A percentile compares a stretch with the other conserved stretches of the same genome.
Conservation (phyloP, 2,888 invertebrate species). For the Notodonta ziczac region DNA sequence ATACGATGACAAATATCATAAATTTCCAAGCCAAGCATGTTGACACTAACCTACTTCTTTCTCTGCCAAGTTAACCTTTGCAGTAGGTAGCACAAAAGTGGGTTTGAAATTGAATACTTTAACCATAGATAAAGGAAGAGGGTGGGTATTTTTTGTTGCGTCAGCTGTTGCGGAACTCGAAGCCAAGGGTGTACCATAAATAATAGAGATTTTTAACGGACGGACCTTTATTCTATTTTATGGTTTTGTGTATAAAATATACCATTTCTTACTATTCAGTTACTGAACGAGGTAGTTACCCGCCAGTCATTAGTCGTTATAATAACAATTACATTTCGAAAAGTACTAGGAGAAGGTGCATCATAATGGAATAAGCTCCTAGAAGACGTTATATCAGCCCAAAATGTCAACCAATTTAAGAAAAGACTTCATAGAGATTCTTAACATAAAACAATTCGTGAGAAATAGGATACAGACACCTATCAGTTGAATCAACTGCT, state of each 20-base stretch:
- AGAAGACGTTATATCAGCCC: too few relatives aligned
- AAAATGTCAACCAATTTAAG: too few relatives aligned
- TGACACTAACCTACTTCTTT: conserved; percentile 13
- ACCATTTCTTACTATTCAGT: too few relatives aligned
- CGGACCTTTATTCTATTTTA: background rate
- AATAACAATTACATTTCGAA: too few relatives aligned
- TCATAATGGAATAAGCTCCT: too few relatives aligned
- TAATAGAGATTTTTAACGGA: conserved; percentile 52
- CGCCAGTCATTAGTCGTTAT: too few relatives aligned
- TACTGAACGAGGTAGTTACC: too few relatives aligned
- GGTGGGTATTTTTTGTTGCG: conserved; percentile 64
- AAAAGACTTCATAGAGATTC: too few relatives aligned
- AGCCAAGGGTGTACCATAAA: conserved; percentile 48
- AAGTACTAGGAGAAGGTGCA: too few relatives aligned
- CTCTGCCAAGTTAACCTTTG: conserved; percentile 18
- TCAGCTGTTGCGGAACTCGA: conserved; percentile 74
- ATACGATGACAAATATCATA: background rate
- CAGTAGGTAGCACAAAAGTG: conserved; percentile 24
- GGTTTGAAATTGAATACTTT: conserved; percentile 41
- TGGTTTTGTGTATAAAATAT: background rate
- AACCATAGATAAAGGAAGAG: conserved; percentile 60
- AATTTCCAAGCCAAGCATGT: conserved; percentile 2
- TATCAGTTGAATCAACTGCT: too few relatives aligned
- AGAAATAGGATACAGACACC: too few relatives aligned
- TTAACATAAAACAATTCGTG: too few relatives aligned